Conservation (phyloP, 2,888 invertebrate genomes). For the Xestoiulus laeticollis region DNA sequence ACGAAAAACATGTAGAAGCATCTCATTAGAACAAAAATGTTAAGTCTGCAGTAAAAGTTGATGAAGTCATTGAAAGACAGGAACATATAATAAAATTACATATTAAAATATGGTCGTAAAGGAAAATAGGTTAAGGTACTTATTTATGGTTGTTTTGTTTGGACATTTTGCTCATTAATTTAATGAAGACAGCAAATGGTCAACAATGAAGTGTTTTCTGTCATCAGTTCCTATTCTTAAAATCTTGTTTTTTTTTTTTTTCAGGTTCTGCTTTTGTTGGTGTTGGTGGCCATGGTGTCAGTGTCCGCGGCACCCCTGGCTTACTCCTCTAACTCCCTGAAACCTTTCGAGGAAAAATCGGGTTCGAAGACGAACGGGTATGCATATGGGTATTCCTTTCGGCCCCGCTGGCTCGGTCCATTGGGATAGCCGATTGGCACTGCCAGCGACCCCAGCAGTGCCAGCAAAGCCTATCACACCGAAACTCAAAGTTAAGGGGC, state of each 20-base stretch:
- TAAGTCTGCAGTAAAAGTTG: too few relatives aligned
- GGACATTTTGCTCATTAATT: too few relatives aligned
- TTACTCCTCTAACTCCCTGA: slow-evolving; percentile 49
- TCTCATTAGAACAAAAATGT: neutral
- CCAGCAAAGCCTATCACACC: neutral
- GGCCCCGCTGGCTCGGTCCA: slow-evolving; percentile 51
- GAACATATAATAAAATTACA: too few relatives aligned
- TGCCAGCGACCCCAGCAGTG: slow-evolving; percentile 44
- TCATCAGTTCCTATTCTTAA: too few relatives aligned
- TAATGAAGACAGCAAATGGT: too few relatives aligned
- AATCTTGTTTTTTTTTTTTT: neutral
- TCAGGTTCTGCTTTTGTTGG: slow-evolving; percentile 14
- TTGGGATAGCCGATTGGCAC: slow-evolving; percentile 52
- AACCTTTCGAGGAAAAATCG: slow-evolving; percentile 38
- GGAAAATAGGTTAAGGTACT: too few relatives aligned
- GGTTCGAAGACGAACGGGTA: slow-evolving; percentile 49
- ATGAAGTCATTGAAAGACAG: too few relatives aligned
- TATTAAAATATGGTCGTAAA: too few relatives aligned
- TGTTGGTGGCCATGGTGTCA: slow-evolving; percentile 38
- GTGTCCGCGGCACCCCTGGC: slow-evolving; percentile 24
- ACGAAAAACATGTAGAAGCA: neutral
- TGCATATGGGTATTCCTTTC: slow-evolving; percentile 55
- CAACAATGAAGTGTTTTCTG: too few relatives aligned
- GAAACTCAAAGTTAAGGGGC: slow-evolving; percentile 32
- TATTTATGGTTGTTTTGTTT: too few relatives aligned